These are phyloP conservation scores for Lipotes vexillifer DNA, from an alignment of 2,113 vertebrate genomes.

Conservation along the genomic window DNA sequence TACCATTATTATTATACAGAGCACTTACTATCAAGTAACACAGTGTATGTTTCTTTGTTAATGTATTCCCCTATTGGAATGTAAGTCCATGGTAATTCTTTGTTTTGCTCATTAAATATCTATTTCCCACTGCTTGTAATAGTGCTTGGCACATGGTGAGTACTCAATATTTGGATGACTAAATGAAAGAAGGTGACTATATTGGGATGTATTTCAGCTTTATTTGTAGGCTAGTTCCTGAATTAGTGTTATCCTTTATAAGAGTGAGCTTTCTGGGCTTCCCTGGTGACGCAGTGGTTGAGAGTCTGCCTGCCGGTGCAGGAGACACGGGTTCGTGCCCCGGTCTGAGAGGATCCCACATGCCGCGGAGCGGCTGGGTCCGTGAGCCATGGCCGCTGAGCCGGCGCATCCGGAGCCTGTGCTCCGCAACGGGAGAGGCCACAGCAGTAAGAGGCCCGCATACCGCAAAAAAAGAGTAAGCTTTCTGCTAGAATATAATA, in stretches of 20 bases:
- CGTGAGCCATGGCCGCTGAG: no score
- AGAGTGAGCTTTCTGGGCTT: neutral
- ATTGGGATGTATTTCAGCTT: neutral
- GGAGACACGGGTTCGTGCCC: no score
- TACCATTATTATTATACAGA: neutral
- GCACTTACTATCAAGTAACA: neutral
- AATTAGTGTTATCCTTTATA: neutral
- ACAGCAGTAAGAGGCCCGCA: no score
- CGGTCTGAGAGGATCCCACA: rapidly evolving
- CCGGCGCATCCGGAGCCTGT: no score
- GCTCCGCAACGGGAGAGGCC: no score
- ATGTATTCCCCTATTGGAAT: neutral
- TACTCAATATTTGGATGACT: neutral
- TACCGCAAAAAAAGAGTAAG: neutral
- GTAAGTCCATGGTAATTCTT: neutral
- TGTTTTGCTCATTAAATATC: neutral
- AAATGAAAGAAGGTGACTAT: neutral
- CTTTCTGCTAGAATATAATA: neutral
- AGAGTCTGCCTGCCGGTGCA: no score
- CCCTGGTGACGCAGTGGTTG: no score
- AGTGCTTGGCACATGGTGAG: neutral
- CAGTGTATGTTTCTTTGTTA: neutral
- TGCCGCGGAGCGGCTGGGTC: no score
- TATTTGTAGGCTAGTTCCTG: neutral
- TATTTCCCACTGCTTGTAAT: neutral